These are phyloP conservation scores for Ataeniobius toweri DNA, from an alignment of 2,797 vertebrate genomes.

Conservation along the genomic window DNA sequence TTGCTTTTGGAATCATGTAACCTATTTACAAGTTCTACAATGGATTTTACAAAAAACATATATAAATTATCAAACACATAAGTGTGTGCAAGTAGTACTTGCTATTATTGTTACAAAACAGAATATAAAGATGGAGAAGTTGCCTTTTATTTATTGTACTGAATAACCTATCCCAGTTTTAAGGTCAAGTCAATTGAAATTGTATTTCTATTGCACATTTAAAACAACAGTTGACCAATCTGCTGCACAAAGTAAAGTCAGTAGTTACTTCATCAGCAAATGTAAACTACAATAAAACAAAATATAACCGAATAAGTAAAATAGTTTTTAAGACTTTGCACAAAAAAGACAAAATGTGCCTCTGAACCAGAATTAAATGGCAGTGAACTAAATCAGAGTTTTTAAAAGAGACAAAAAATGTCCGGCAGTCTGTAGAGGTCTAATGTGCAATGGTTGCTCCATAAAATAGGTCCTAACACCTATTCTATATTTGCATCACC, in stretches of 20 bases:
- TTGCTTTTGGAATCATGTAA: not conserved
- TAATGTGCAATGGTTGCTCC: too few relatives aligned
- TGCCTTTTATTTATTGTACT: not conserved
- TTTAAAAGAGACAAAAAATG: not conserved
- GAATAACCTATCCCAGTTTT: not conserved
- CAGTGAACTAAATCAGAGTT: not conserved
- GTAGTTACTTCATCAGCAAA: not conserved
- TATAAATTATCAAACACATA: too few relatives aligned
- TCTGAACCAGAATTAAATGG: not conserved
- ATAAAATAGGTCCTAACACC: not conserved
- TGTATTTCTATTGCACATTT: not conserved
- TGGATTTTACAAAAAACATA: not conserved
- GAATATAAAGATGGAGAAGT: not conserved
- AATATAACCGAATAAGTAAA: conserved; percentile 1
- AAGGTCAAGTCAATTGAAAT: not conserved
- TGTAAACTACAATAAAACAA: too few relatives aligned
- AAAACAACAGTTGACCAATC: not conserved
- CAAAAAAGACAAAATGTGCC: too few relatives aligned
- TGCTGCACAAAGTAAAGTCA: not conserved
- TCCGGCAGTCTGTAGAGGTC: not conserved
- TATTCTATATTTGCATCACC: not conserved
- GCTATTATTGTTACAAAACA: not conserved
- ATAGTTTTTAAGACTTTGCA: too few relatives aligned
- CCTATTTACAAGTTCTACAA: too few relatives aligned
- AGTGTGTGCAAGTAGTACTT: not conserved